A percentile compares a stretch with the other conserved stretches of the same genome.
These are phyloP conservation scores for Himantopus leucocephalus DNA, from an alignment of 2,113 vertebrate species.

Conservation along the genomic window DNA sequence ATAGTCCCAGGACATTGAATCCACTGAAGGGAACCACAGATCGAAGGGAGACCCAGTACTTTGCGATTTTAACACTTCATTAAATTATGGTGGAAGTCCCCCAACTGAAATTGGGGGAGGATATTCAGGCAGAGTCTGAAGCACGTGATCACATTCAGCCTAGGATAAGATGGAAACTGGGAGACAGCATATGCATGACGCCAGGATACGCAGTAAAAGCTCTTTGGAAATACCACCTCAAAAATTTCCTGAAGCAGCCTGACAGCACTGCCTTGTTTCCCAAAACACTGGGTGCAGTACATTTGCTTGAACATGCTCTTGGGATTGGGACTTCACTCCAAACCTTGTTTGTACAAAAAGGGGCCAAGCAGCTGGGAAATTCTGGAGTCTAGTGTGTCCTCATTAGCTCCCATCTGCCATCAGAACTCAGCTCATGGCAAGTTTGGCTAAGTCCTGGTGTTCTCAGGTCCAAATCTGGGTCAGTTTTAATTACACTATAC, in stretches of 20 bases:
- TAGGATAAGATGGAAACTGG: not conserved
- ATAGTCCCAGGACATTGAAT: slow-evolving; percentile 72
- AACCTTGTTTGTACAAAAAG: slow-evolving; percentile 83
- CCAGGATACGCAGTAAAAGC: not conserved
- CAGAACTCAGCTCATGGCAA: slow-evolving; percentile 83
- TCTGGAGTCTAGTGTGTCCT: slow-evolving; percentile 82
- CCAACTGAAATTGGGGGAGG: not conserved
- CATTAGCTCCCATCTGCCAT: slow-evolving; percentile 85
- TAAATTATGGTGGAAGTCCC: slow-evolving; percentile 13
- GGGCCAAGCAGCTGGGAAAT: slow-evolving; percentile 85
- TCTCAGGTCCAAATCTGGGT: slow-evolving; percentile 84
- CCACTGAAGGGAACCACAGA: slow-evolving; percentile 59
- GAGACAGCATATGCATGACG: not conserved
- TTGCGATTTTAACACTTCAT: not conserved
- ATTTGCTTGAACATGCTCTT: slow-evolving; percentile 78
- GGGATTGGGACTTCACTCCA: slow-evolving; percentile 80
- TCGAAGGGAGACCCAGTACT: not conserved
- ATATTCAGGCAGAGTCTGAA: not conserved
- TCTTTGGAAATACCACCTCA: slow-evolving; percentile 35
- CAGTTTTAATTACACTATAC: slow-evolving; percentile 84
- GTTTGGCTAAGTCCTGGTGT: slow-evolving; percentile 82
- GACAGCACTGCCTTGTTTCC: slow-evolving; percentile 66
- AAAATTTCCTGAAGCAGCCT: slow-evolving; percentile 59
- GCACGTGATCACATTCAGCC: not conserved
- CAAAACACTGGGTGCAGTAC: slow-evolving; percentile 74